phyloP scores from a whole-genome alignment of 2,113 vertebrate species.

The Tor tambroides region DNA sequence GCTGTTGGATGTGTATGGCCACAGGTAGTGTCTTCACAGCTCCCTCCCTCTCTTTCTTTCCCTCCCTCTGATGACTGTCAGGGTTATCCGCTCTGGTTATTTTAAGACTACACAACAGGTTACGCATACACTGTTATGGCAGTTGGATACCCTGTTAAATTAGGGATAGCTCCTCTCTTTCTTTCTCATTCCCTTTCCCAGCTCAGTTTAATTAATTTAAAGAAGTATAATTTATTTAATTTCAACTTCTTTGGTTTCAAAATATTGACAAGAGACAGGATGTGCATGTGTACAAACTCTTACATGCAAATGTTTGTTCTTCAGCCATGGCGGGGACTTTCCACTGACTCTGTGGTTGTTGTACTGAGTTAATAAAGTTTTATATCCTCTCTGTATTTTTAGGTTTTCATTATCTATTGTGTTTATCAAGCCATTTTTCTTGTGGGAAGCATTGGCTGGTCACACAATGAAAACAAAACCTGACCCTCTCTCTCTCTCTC shows the following conservation, averaged over 20 bases:
- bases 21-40: slow-evolving; percentile 22
- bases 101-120: slow-evolving; percentile 55
- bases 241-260: not conserved
- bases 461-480: too few species aligned
- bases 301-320: not conserved
- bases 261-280: not conserved
- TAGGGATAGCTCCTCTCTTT: slow-evolving; percentile 21
- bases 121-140: slow-evolving; percentile 52
- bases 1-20: slow-evolving; percentile 3
- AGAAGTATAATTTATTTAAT: not conserved
- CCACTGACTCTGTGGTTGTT: too few species aligned
- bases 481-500: too few species aligned
- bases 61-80: slow-evolving; percentile 55
- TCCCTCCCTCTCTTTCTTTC: not conserved
- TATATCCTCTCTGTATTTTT: too few species aligned
- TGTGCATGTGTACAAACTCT: not conserved
- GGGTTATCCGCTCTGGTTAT: slow-evolving; percentile 54
- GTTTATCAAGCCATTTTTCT: too few species aligned
- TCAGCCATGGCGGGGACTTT: too few species aligned
- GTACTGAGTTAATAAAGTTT: too few species aligned
- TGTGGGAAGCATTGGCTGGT: too few species aligned
- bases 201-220: slow-evolving; percentile 35
- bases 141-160: slow-evolving; percentile 51
- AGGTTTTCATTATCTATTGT: too few species aligned
- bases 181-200: not conserved